A percentile compares a stretch with the other conserved stretches of the same genome.
Evolutionary conservation across 2,888 invertebrate genomes (phyloP).

Genomic region (Micropterix aruncella): DNA sequence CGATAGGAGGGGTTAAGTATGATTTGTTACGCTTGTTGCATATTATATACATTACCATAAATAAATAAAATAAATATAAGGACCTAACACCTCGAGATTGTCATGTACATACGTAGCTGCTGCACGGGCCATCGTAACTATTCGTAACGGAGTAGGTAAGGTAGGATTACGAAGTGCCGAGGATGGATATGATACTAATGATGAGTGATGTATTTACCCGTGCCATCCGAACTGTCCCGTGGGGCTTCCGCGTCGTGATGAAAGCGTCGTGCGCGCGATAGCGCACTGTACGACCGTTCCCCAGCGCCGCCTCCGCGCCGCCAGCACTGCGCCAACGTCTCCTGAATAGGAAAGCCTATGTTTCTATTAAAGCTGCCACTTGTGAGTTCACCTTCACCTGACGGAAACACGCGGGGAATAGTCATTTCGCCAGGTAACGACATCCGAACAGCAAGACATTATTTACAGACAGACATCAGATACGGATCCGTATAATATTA

Average conservation of each 20-base stretch:
- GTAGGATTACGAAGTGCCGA: too few relatives aligned
- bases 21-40: too few relatives aligned
- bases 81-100: too few relatives aligned
- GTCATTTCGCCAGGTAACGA: neutral
- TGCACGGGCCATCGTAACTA: too few relatives aligned
- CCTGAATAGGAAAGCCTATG: constrained; percentile 35
- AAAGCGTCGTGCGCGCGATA: constrained; percentile 41
- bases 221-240: constrained; percentile 26
- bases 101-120: too few relatives aligned
- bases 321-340: constrained; percentile 39
- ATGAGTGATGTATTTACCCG: constrained; percentile 24
- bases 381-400: neutral
- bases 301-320: constrained; percentile 20
- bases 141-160: too few relatives aligned
- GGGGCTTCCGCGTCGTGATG: constrained; percentile 32
- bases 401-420: neutral
- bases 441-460: constrained; percentile 2
- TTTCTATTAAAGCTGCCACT: constrained; percentile 13
- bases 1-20: too few relatives aligned
- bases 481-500: too few relatives aligned
- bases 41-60: too few relatives aligned
- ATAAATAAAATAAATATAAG: too few relatives aligned
- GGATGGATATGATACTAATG: too few relatives aligned
- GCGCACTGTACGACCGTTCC: constrained; percentile 42
- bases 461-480: too few relatives aligned